These are phyloP conservation scores for Oryzias javanicus DNA, from an alignment of 2,113 vertebrate species.

Conservation along the genomic window DNA sequence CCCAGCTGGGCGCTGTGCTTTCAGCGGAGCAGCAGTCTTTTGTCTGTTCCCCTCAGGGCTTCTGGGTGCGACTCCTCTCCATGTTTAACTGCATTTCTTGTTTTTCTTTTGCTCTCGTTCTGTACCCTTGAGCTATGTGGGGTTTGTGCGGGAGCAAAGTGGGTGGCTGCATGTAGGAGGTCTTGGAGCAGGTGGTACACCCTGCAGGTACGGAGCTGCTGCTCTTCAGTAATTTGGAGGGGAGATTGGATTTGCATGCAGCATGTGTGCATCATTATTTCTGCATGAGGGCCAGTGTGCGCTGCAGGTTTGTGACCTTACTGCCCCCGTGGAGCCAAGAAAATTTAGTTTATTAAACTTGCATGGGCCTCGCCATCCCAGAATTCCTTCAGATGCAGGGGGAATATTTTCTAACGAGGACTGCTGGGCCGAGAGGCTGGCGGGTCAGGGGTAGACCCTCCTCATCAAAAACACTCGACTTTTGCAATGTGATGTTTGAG, in stretches of 20 bases:
- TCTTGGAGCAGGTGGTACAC: conserved; percentile 51
- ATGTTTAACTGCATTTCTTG: conserved; percentile 36
- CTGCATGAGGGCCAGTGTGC: neutral
- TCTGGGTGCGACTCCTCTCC: conserved; percentile 39
- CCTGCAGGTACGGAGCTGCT: conserved; percentile 18
- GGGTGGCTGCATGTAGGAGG: conserved; percentile 23
- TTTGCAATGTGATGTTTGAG: neutral
- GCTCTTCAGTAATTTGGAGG: conserved; percentile 29
- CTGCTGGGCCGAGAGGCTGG: neutral
- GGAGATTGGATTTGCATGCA: conserved; percentile 7
- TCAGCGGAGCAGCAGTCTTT: conserved; percentile 8
- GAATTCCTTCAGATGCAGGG: conserved; percentile 11
- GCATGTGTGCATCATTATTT: neutral
- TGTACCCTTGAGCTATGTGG: conserved; percentile 29
- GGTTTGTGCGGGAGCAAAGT: conserved; percentile 30
- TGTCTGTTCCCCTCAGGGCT: conserved; percentile 46
- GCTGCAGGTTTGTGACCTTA: conserved; percentile 6
- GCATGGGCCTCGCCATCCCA: neutral
- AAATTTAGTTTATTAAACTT: conserved; percentile 12
- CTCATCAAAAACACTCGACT: conserved; percentile 5
- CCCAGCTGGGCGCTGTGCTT: conserved; percentile 32
- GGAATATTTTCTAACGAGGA: conserved; percentile 23
- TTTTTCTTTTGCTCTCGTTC: conserved; percentile 29
- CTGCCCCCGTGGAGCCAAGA: neutral
- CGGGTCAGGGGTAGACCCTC: conserved; percentile 1